A percentile compares a stretch with the other conserved stretches of the same genome.
Evolutionary conservation across 2,797 vertebrate genomes (phyloP).

Genomic region (Spatula versicolor): DNA sequence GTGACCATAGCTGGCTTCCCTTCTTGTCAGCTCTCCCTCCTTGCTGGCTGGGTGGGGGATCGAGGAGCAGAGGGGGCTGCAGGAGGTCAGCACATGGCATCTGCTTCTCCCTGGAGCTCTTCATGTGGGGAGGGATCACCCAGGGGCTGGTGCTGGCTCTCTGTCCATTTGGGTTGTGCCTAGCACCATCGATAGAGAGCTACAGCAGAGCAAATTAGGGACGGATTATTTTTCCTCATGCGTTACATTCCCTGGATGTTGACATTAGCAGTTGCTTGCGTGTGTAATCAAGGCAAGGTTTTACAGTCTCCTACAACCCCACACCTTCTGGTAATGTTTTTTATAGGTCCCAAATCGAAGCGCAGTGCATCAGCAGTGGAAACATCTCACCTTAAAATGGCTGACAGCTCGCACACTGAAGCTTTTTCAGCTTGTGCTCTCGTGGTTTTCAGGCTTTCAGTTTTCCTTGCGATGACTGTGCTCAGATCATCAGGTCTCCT

Average conservation of each 20-base stretch:
- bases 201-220: neutral
- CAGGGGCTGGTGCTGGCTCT: neutral
- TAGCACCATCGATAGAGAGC: neutral
- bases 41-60: neutral
- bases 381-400: slow-evolving; percentile 55
- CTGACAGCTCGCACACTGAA: neutral
- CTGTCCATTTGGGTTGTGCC: neutral
- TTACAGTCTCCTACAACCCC: slow-evolving; percentile 23
- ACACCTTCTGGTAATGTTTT: slow-evolving; percentile 29
- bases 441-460: neutral
- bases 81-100: no score
- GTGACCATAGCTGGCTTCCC: neutral
- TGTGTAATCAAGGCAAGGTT: neutral
- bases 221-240: neutral
- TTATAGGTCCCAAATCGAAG: slow-evolving; percentile 1
- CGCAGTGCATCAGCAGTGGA: neutral
- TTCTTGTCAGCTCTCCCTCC: neutral
- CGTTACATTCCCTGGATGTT: neutral
- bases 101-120: neutral
- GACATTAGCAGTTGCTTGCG: neutral
- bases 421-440: neutral
- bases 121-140: neutral
- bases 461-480: neutral
- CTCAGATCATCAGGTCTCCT: neutral
- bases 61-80: neutral